phyloP scores from a whole-genome alignment of 2,113 vertebrate species.

The Chinchilla lanigera region DNA sequence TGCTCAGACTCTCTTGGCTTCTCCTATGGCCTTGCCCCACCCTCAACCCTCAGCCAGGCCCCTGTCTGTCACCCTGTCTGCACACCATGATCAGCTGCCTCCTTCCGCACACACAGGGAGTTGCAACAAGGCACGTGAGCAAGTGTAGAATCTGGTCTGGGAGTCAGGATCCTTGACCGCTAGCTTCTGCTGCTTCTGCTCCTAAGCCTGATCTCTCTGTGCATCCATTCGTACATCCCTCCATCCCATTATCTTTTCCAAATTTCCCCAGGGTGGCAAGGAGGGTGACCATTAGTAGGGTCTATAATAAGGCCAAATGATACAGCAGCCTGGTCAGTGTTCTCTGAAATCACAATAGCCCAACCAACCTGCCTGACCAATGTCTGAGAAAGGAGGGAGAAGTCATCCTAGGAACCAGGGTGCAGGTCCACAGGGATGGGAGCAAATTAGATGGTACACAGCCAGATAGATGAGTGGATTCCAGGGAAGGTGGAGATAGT shows the following conservation, averaged over 20 bases:
- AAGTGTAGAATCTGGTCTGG: background rate
- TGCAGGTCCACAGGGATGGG: background rate
- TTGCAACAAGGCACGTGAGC: background rate
- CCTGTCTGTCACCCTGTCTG: background rate
- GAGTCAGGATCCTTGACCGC: background rate
- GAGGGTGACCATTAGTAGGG: background rate
- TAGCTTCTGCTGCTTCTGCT: background rate
- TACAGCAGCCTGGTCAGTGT: background rate
- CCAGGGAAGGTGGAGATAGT: background rate
- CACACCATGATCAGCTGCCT: background rate
- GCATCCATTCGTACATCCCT: background rate
- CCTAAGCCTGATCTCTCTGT: background rate
- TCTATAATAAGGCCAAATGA: background rate
- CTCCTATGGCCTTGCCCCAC: background rate
- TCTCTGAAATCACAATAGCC: background rate
- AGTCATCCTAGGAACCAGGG: background rate
- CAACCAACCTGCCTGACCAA: background rate
- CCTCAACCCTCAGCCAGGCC: background rate
- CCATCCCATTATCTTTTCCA: background rate
- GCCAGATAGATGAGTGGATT: background rate
- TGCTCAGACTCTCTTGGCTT: background rate
- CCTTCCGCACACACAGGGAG: background rate
- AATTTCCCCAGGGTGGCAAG: background rate
- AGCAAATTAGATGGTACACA: background rate
- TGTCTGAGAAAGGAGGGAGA: background rate